Evolutionary conservation across 2,113 vertebrate genomes (phyloP).

Genomic region (Gracilinanus agilis): DNA sequence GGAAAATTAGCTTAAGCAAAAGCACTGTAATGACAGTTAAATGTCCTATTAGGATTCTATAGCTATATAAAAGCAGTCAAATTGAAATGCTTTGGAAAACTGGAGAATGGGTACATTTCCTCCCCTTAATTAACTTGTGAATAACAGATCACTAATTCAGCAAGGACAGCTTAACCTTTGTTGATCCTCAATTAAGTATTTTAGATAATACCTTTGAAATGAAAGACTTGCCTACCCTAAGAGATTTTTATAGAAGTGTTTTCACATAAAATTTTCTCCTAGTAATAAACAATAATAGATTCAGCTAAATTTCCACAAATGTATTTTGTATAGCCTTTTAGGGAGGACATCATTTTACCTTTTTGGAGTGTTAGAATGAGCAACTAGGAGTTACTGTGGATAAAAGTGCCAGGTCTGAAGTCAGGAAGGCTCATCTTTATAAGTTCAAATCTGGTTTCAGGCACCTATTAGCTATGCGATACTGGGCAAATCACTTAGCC

Average conservation of each 20-base stretch:
- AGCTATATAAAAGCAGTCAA: conserved; percentile 61
- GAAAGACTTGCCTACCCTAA: neutral
- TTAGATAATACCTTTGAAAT: conserved; percentile 19
- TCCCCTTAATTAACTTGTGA: neutral
- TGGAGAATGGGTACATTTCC: neutral
- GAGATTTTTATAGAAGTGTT: neutral
- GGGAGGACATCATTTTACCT: neutral
- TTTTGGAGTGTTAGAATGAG: neutral
- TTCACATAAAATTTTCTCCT: neutral
- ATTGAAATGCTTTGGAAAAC: conserved; percentile 52
- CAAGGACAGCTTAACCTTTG: neutral
- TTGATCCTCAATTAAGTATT: neutral
- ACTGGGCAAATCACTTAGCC: too few relatives aligned
- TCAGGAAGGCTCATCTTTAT: too few relatives aligned
- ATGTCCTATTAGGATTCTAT: conserved; percentile 18
- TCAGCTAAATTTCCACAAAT: neutral
- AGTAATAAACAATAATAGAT: neutral
- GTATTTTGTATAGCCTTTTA: neutral
- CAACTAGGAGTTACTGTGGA: too few relatives aligned
- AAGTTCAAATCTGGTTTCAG: too few relatives aligned
- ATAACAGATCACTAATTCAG: neutral
- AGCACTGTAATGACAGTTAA: conserved; percentile 27
- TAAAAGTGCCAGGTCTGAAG: too few relatives aligned
- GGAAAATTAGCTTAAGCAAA: neutral
- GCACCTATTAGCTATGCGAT: too few relatives aligned